Percentiles rank a stretch among this genome's conserved stretches.
phyloP scores from a whole-genome alignment of 1,140 invertebrate genomes.

The Temnothorax longispinosus region DNA sequence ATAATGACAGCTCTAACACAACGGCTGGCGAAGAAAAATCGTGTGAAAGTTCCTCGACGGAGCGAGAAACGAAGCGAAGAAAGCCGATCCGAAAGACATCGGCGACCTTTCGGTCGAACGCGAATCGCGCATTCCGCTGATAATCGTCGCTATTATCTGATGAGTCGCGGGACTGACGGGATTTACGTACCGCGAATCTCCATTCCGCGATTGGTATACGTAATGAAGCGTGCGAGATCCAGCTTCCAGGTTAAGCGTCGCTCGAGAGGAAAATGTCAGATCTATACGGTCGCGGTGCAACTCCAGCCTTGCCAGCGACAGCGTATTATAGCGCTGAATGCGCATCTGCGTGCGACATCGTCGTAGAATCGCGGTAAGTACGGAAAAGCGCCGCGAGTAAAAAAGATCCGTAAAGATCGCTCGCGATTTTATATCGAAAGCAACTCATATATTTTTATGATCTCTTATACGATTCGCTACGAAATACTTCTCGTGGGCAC shows the following conservation, averaged over 20 bases:
- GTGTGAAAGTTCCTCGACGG: conserved; percentile 7
- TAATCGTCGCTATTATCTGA: conserved; percentile 64
- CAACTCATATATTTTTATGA: conserved; percentile 23
- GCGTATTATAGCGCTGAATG: not conserved
- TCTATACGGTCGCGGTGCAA: not conserved
- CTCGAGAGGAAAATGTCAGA: conserved; percentile 50
- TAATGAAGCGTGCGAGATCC: conserved; percentile 12
- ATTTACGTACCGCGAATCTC: conserved; percentile 7
- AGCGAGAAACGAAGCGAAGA: not conserved
- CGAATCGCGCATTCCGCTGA: conserved; percentile 54
- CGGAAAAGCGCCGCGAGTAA: not conserved
- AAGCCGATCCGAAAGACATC: conserved; percentile 7
- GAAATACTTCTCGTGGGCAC: not conserved
- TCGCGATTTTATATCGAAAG: conserved; percentile 7
- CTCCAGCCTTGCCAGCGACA: not conserved
- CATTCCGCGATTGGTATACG: conserved; percentile 10
- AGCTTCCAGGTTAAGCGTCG: conserved; percentile 14
- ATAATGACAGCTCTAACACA: not conserved
- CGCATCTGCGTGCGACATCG: not conserved
- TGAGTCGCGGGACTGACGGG: not conserved
- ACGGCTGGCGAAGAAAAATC: conserved; percentile 3
- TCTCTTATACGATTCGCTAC: not conserved
- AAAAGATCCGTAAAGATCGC: conserved; percentile 3
- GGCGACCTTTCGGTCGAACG: conserved; percentile 22
- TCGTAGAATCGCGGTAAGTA: not conserved